Base-by-base conservation (phyloP, 2,113 vertebrate genomes). In the Aegotheles bennettii region DNA sequence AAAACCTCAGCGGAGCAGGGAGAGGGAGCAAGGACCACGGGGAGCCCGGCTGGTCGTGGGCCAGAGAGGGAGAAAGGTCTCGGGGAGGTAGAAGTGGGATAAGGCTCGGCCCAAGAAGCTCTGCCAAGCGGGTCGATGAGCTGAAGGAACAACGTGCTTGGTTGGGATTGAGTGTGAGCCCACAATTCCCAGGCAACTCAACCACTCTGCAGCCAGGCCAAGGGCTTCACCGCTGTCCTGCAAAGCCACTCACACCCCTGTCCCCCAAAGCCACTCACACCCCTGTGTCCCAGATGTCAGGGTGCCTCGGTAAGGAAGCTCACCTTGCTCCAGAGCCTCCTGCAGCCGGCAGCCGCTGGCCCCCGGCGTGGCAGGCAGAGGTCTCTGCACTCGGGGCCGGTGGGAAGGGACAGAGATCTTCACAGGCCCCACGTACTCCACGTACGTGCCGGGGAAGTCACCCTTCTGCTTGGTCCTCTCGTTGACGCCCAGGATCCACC, bases 401-500 rank as follows among this genome's bases (percentile, higher is more conserved):
- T 98, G 98, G 1, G 98, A 97, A 0, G 98, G 98, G 36, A 98
- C 96, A 0, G 98, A 92, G 95, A 99, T 98, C 93, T 98, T 98
- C 73, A 99, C 97, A 0, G 98, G 98, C 33, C 99, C 99, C 68
- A 99, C 96, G 11, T 99, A 99, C 97, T 99, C 98, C 33, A 99
- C 99, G 1, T 99, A 99, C 3, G 99, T 99, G 86, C 99, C 99
- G 0, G 99, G 99, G 71, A 99, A 99, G 96, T 99, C 99, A 0
- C 99, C 99, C 36, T 98, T 99, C 97, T 99, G 99, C 88, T 98
- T 98, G 53, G 99, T 99, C 81, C 98, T 98, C 93, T 99, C 98
- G 1, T 99, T 99, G 98, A 99, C 97, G 0, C 99, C 99, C 21
- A 99, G 97, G 87, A 99, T 99, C 99, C 99, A 99, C 73, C 99